A percentile compares a stretch with the other conserved stretches of the same genome.
Evolutionary conservation across 2,888 invertebrate genomes (phyloP).

Genomic region (Schizaphis graminum): DNA sequence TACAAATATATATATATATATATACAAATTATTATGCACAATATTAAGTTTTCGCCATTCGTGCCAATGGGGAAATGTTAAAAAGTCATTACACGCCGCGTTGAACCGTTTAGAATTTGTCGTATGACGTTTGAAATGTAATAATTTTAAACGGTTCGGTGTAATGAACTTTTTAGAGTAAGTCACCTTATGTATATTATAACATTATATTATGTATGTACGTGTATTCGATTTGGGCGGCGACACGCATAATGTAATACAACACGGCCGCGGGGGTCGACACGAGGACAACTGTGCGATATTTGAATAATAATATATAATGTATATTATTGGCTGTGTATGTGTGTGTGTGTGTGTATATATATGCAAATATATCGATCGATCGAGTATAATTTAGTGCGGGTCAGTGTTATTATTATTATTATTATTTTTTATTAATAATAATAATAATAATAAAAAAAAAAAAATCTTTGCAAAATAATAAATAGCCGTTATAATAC

Average conservation of each 20-base stretch:
- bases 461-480: constrained; percentile 4
- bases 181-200: neutral
- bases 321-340: neutral
- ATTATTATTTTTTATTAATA: neutral
- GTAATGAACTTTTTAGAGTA: neutral
- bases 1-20: too few relatives aligned
- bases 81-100: neutral
- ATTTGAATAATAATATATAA: constrained; percentile 7
- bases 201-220: neutral
- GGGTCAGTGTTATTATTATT: neutral
- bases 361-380: neutral
- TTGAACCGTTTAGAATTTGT: neutral
- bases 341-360: neutral
- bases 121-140: constrained; percentile 1
- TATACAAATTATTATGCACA: neutral
- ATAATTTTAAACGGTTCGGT: neutral
- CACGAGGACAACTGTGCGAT: constrained; percentile 21
- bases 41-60: neutral
- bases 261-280: neutral
- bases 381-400: neutral
- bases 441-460: neutral
- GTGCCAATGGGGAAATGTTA: constrained; percentile 9
- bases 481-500: neutral
- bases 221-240: neutral
- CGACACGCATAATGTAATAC: neutral